Evolutionary conservation across 1,140 invertebrate species (phyloP).

Genomic region (Trichogramma pretiosum): DNA sequence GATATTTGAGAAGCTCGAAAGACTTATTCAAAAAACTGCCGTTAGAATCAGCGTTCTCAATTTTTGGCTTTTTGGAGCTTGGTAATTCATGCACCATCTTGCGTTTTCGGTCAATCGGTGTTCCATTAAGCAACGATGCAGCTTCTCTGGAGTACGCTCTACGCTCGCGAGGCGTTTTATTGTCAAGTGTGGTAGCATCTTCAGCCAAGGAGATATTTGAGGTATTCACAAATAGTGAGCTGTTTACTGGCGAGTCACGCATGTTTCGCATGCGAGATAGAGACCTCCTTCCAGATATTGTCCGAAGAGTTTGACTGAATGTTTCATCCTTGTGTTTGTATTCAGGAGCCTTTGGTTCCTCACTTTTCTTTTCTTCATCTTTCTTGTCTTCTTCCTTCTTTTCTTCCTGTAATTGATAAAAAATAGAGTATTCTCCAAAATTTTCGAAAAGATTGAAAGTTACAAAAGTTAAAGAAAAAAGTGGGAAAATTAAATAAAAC

Average conservation of each 20-base stretch:
- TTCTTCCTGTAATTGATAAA: not conserved
- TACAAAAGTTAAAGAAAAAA: too few relatives aligned
- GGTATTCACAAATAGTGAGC: constrained; percentile 34
- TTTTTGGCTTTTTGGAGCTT: constrained; percentile 25
- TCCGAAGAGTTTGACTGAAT: constrained; percentile 33
- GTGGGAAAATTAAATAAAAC: too few relatives aligned
- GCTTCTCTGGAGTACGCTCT: constrained; percentile 19
- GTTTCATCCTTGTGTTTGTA: constrained; percentile 23
- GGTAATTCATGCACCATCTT: constrained; percentile 21
- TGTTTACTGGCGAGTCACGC: constrained; percentile 32
- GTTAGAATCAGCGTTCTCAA: constrained; percentile 20
- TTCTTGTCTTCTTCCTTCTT: constrained; percentile 19
- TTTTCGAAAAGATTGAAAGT: not conserved
- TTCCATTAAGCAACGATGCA: constrained; percentile 21
- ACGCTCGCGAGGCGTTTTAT: constrained; percentile 23
- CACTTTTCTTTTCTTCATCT: constrained; percentile 15
- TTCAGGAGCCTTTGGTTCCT: constrained; percentile 13
- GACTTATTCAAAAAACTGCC: constrained; percentile 27
- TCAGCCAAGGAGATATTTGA: constrained; percentile 23
- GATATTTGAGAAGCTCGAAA: constrained; percentile 24
- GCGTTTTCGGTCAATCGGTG: constrained; percentile 27
- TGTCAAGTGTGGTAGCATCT: constrained; percentile 20
- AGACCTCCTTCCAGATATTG: constrained; percentile 31
- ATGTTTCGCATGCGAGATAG: constrained; percentile 29
- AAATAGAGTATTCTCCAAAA: not conserved